Base-by-base conservation (phyloP, 2,888 invertebrate species). In the Athalia circularis region DNA sequence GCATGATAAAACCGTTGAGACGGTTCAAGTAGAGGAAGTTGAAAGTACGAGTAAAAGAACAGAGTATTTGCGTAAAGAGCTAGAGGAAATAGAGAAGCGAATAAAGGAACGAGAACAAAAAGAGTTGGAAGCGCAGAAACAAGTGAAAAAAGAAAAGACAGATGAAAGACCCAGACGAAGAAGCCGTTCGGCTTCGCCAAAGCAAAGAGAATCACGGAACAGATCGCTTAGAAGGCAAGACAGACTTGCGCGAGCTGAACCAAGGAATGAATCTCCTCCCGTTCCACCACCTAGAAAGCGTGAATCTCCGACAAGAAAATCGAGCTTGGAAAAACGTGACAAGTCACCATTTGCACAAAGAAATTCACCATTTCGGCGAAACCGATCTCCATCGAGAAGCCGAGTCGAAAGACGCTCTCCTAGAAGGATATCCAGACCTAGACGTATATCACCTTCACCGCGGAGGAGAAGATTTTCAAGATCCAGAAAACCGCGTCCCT, bases 401-500 rank as follows among this genome's bases (percentile, higher is more conserved):
- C 83, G 85, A 47, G 79, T 48, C 7, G 85, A 86, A 11, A 79
- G 83, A 54, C 83, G 86, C 3, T 87, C 88, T 5, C 87, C 87
- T 0, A 83, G 86, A 3, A 85, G 86, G 77, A 86, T 87, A 64
- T 88, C 88, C 3, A 84, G 87, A 4, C 84, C 85, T 1, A 86
- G 86, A 74, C 84, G 87, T 13, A 65, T 79, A 9, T 86, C 85
- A 43, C 87, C 86, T 9, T 87, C 89, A 1, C 86, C 86, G 3
- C 82, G 87, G 80, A 80, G 85, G 77, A 81, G 84, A 78, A 82
- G 86, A 29, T 76, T 84, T n/a, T 86, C 87, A 4, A 82, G 85
- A 67, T 86, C 87, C 4, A 86, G 86, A 80, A 88, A 89, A 79
- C 82, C 76, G 83, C 83, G 88, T 81, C 86, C 89, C 82, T 82